Base-by-base conservation (phyloP, 1,140 invertebrate species). In the Gerris buenoi region DNA sequence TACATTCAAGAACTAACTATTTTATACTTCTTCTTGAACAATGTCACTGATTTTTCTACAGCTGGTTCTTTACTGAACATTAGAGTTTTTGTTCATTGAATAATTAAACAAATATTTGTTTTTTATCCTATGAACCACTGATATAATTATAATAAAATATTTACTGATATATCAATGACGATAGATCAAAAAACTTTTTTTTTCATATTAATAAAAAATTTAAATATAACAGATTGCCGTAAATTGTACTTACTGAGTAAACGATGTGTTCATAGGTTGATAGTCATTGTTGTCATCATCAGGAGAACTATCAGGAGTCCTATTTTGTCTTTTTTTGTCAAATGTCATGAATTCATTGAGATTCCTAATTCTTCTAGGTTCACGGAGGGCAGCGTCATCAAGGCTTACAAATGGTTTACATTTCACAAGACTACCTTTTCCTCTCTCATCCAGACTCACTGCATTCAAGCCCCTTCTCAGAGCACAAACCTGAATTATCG, bases 261-360 rank as follows among this genome's bases (percentile, higher is more conserved):
- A 88, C 1, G 89, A 89, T 0, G 88, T 91, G 1, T 88, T 90
- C 86, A 92, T 88, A 13, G 89, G 89, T 74, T 87, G 88, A 76
- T 90, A 92, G 73, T 91, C 89, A 46, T 82, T 79, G 0, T 5
- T 46, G 18, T 46, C 33, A 46, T 46, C 33, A n/a, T 65, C 68
- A 61, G 66, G 66, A 27, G 65, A 61, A 22, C 23, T 65, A 59
- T 62, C 33, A 5, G 58, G 23, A 26, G 22, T 65, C 23, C 28
- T 33, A 56, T 65, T 65, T n/a, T 22, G 15, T 56, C 65, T 70
- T 46, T 61, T 70, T 56, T 71, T 70, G 18, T 87, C 83, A 72
- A 90, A 88, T 71, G 87, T 89, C 0, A 90, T 78, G 75, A 90
- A 90, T 76, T 90, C 88, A 71, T 90, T 89, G n/a, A 91, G 79